Evolutionary conservation across 2,888 invertebrate genomes (phyloP).

Genomic region (Brachylomia viminalis): DNA sequence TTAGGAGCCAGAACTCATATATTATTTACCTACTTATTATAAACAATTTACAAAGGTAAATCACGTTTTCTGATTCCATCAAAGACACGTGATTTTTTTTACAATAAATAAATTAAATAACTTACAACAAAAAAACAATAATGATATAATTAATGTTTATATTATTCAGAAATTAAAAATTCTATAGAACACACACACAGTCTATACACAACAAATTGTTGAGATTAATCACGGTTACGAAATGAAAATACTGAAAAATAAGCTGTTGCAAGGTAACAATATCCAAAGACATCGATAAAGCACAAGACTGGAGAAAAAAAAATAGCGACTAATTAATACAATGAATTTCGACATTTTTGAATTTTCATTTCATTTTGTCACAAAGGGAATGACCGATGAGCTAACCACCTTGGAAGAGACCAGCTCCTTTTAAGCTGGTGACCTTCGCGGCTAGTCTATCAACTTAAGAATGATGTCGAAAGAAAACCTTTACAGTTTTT

Average conservation of each 20-base stretch:
- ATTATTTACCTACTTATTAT: background rate
- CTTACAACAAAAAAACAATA: background rate
- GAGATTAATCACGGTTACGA: slow-evolving; percentile 7
- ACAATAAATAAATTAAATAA: slow-evolving; percentile 6
- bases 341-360: slow-evolving; percentile 14
- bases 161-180: slow-evolving; percentile 23
- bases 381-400: slow-evolving; percentile 64
- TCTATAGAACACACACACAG: background rate
- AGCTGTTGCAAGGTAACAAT: slow-evolving; percentile 16
- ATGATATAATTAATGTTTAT: slow-evolving; percentile 3
- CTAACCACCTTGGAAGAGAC: slow-evolving; percentile 46
- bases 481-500: slow-evolving; percentile 45
- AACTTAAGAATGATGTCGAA: slow-evolving; percentile 52
- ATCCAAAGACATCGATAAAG: background rate
- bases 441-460: slow-evolving; percentile 54
- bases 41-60: slow-evolving; percentile 13
- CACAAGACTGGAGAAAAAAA: slow-evolving; percentile 10
- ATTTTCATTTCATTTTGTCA: slow-evolving; percentile 40
- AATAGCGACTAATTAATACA: background rate
- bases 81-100: slow-evolving; percentile 3
- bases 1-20: slow-evolving; percentile 3
- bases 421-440: slow-evolving; percentile 41
- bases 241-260: slow-evolving; percentile 39
- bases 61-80: slow-evolving; percentile 18
- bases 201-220: slow-evolving; percentile 2